Evolutionary conservation across 2,797 vertebrate genomes (phyloP), one percentile per base, ranked within the genome.

Genomic region (Gymnoscopelus braueri): DNA sequence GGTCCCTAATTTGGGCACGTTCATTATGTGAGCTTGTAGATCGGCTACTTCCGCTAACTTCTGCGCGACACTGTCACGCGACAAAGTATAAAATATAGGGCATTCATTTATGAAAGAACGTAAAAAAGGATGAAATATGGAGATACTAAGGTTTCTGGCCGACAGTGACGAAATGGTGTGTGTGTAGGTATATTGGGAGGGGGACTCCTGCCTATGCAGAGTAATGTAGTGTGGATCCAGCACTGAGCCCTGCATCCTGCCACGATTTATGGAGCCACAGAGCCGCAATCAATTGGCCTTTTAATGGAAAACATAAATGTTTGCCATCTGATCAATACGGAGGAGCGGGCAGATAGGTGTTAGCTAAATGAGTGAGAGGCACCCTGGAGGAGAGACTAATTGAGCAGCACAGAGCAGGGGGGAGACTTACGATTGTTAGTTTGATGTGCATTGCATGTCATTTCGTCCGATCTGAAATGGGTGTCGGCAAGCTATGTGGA

Each of bases 281-380:
- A 64, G 52, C 68, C 56, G 69, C 84, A 92, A 93, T 91, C 87
- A 81, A 86, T 93, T 86, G 88, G 75, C 81, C 79, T 90, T 86
- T 88, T 93, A 91, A 93, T 81, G 86, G 84, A 90, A 94, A 92
- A 87, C 65, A 93, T 88, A 92, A 90, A 94, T 79, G 72, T 84
- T 65, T 88, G 92, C 90, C 89, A 90, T 75, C 78, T 90, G 88
- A 93, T 93, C 93, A 93, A 87, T 94, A 87, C 85, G 44, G 65
- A 57, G 5, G 70, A 72, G 85, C 67, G 56, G 39, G 2, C 39
- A 44, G 39, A 76, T 0, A 78, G 62, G 57, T 75, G 78, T 75
- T 74, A 65, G 69, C 48, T 61, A 67, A 81, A 84, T 72, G 65
- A 88, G 77, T 88, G 63, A 90, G 78, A 80, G 85, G 80, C 85